Base-by-base conservation (phyloP, 2,797 vertebrate genomes). In the Diplodus sargus region DNA sequence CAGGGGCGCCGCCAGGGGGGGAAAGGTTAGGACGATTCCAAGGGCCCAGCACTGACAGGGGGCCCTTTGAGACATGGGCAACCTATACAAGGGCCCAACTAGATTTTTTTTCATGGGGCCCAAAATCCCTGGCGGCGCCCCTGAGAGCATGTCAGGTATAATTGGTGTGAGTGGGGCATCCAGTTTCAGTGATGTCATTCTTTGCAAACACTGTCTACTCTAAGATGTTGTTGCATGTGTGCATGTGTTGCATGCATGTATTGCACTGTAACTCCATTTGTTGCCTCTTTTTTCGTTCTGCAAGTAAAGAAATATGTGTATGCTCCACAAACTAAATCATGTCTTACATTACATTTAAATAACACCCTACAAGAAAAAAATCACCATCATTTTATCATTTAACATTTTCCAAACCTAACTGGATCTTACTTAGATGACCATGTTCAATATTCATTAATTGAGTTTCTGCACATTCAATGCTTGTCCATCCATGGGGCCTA, bases 161-260 rank as follows among this genome's bases (percentile, higher is more conserved):
- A 94, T 91, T 92, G 86, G 85, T 78, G 51, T 88, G 86, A 93
- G 87, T 90, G 87, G 68, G 70, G 91, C 87, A 87, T 93, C 92
- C 72, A 86, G 87, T 94, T 94, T 91, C 91, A 91, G 6, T 94
- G 91, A 93, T 92, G 88, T 94, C 92, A 94, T 86, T 84, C 89
- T 71, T 61, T 86, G 79, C 67, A 85, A 78, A 74, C 62, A 60
- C 59, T 42, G 52, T 61, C 70, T 82, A 30, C 74, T 81, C 60
- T 15, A 47, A 77, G 71, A 83, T 70, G 74, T 60, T 5, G 4
- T 22, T 72, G 68, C 69, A 69, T 30, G 23, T 69, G 71, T 43
- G 54, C 60, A 67, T 51, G 51, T 63, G 70, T 28, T 75, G 58
- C 68, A 57, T 15, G 16, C 45, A 49, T 22, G 23, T 71, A 5